These are phyloP conservation scores for Taurulus bubalis DNA, from an alignment of 2,113 vertebrate genomes.

Conservation along the genomic window DNA sequence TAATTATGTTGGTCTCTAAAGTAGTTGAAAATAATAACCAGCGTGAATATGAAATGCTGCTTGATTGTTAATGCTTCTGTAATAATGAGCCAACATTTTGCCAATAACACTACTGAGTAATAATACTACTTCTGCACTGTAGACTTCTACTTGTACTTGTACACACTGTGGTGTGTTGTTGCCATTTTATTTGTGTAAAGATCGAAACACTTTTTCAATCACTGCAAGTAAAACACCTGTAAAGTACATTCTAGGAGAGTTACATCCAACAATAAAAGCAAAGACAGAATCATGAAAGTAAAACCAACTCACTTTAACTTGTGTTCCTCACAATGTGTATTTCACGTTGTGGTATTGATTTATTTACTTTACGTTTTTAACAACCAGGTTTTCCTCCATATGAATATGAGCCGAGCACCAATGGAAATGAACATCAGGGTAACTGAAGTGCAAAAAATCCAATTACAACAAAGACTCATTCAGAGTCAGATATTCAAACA, in stretches of 20 bases:
- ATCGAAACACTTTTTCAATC: background rate
- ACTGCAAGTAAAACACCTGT: background rate
- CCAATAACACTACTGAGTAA: no score
- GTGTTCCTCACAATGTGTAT: background rate
- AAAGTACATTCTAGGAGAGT: background rate
- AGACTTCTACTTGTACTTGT: background rate
- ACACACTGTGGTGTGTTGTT: background rate
- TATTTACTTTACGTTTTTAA: background rate
- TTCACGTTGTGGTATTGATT: background rate
- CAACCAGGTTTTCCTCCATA: background rate
- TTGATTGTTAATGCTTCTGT: background rate
- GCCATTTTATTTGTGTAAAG: background rate
- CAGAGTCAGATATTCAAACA: slow-evolving; percentile 33
- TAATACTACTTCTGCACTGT: no score
- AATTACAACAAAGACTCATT: slow-evolving; percentile 40
- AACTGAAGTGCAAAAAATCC: slow-evolving; percentile 51
- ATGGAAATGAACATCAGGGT: slow-evolving; percentile 38
- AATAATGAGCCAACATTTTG: background rate
- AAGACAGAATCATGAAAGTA: slow-evolving; percentile 2
- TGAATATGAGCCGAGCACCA: slow-evolving; percentile 10
- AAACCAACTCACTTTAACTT: background rate
- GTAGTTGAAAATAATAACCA: background rate
- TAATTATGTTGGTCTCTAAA: background rate
- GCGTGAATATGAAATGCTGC: background rate
- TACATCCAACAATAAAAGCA: background rate